Conservation (phyloP, 2,113 vertebrate species). For the Rhinoderma darwinii region DNA sequence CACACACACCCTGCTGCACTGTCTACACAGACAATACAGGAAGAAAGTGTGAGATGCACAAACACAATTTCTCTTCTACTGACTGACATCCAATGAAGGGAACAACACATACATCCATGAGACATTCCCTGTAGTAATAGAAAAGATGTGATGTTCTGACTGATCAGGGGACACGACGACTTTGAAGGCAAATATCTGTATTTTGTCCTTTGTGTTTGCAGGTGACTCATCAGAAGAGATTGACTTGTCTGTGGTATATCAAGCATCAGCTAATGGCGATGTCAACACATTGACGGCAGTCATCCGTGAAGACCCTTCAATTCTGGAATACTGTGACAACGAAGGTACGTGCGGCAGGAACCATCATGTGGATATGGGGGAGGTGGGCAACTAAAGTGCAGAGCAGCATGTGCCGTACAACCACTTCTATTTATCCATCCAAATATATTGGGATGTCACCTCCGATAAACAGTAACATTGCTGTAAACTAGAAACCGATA, state of each 20-base stretch:
- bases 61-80: neutral
- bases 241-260: constrained; percentile 82
- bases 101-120: neutral
- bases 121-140: neutral
- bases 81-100: neutral
- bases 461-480: too few species aligned
- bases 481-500: too few species aligned
- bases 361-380: neutral
- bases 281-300: constrained; percentile 82
- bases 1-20: neutral
- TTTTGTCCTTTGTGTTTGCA: constrained; percentile 61
- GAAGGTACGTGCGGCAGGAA: constrained; percentile 71
- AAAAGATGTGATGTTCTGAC: neutral
- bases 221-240: constrained; percentile 83
- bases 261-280: constrained; percentile 84
- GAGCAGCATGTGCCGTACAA: too few species aligned
- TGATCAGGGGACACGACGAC: neutral
- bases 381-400: too few species aligned
- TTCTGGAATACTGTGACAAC: constrained; percentile 84
- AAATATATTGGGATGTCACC: too few species aligned
- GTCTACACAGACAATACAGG: neutral
- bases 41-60: too few species aligned
- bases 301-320: constrained; percentile 87
- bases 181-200: neutral
- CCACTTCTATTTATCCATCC: too few species aligned